Conservation (phyloP, 2,113 vertebrate genomes). For the Elephantulus edwardii region DNA sequence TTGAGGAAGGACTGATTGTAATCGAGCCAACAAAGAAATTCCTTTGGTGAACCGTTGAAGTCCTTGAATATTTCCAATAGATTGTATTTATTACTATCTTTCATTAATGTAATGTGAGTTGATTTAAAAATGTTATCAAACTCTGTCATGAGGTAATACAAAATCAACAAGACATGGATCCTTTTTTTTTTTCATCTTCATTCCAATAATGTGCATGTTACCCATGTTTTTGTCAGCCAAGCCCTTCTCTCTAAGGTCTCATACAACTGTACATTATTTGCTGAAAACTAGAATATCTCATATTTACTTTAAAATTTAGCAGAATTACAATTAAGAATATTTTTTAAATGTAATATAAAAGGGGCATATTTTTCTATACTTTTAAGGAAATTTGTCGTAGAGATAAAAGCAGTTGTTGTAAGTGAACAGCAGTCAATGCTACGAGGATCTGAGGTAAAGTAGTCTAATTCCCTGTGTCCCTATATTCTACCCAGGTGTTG, state of each 20-base stretch:
- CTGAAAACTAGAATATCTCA: neutral
- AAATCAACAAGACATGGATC: neutral
- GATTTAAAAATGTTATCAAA: neutral
- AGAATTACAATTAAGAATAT: slow-evolving; percentile 23
- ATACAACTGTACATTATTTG: neutral
- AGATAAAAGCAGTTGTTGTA: neutral
- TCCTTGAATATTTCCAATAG: neutral
- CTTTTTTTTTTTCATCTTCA: too few species aligned
- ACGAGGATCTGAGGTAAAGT: neutral
- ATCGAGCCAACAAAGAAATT: neutral
- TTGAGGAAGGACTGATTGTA: neutral
- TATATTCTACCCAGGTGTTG: neutral
- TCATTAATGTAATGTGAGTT: slow-evolving; percentile 20
- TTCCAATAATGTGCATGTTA: neutral
- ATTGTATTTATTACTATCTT: neutral
- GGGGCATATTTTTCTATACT: neutral
- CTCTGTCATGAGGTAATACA: slow-evolving; percentile 18
- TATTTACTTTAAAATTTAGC: slow-evolving; percentile 14
- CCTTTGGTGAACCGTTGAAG: neutral
- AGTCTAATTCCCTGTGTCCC: neutral
- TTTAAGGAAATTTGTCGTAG: neutral
- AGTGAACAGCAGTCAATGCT: slow-evolving; percentile 26
- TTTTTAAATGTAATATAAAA: slow-evolving; percentile 27
- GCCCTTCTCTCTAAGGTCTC: neutral
- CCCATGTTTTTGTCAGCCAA: neutral